Percentiles rank a stretch among this genome's conserved stretches.
phyloP scores from a whole-genome alignment of 2,797 vertebrate species.

The Dicrostonyx torquatus region DNA sequence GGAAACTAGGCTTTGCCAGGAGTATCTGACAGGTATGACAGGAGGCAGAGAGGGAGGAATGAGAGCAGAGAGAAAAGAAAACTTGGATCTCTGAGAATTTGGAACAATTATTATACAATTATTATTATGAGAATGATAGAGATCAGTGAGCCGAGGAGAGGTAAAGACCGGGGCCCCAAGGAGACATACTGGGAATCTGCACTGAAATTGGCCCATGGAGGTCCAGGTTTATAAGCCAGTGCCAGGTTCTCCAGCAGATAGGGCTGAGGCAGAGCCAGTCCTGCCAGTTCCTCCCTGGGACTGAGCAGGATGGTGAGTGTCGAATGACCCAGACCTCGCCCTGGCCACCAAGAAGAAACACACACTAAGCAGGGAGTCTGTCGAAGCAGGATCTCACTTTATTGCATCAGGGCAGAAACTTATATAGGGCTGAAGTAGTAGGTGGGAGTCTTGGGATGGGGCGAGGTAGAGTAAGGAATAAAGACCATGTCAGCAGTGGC shows the following conservation, averaged over 20 bases:
- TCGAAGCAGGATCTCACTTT: too few species aligned
- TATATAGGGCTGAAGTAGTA: too few species aligned
- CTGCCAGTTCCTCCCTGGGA: fast-evolving
- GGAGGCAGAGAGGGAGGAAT: background rate
- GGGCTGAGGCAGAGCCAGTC: too few species aligned
- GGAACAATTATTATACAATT: background rate
- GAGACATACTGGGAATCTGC: background rate
- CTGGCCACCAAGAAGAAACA: too few species aligned
- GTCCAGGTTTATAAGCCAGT: background rate
- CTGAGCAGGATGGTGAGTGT: too few species aligned
- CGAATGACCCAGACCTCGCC: too few species aligned
- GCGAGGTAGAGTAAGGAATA: too few species aligned
- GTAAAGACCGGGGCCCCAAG: background rate
- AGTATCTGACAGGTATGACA: background rate
- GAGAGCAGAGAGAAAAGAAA: background rate
- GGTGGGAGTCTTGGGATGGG: too few species aligned
- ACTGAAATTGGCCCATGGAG: background rate
- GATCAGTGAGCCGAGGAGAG: background rate
- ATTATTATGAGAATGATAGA: background rate
- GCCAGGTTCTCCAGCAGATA: too few species aligned
- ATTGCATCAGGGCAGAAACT: too few species aligned
- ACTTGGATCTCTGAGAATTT: background rate
- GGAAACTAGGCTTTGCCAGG: background rate
- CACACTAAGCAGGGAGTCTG: too few species aligned
- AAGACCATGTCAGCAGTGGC: too few species aligned